phyloP scores from a whole-genome alignment of 2,797 vertebrate genomes.

The Sandelia bainsii region DNA sequence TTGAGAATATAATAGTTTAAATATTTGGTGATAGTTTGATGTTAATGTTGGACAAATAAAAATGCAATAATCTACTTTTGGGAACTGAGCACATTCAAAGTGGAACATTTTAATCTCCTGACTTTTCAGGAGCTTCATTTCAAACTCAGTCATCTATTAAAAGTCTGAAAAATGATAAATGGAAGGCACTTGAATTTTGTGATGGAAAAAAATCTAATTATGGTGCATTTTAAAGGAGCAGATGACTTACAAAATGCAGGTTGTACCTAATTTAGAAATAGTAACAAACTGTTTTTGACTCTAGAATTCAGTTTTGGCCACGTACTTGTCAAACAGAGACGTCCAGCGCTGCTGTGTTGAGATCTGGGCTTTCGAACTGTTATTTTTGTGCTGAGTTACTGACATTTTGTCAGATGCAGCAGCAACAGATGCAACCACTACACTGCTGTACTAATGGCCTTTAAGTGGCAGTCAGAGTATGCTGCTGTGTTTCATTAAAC shows the following conservation, averaged over 20 bases:
- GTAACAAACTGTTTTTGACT: neutral
- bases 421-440: slow-evolving; percentile 23
- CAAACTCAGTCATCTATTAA: neutral
- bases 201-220: no score
- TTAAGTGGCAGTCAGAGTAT: neutral
- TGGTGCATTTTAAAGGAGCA: no score
- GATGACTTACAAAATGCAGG: neutral
- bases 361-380: neutral
- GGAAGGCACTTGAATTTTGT: no score
- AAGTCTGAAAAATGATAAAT: neutral
- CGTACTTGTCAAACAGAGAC: slow-evolving; percentile 13
- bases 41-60: neutral
- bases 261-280: neutral
- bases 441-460: neutral
- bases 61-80: neutral
- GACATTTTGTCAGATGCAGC: slow-evolving; percentile 18
- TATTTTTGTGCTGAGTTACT: slow-evolving; percentile 26
- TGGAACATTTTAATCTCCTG: neutral
- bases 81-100: neutral
- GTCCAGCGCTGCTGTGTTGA: slow-evolving; percentile 2
- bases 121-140: neutral
- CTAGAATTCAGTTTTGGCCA: neutral
- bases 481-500: neutral
- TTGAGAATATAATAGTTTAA: neutral
- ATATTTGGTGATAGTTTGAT: neutral